phyloP scores from a whole-genome alignment of 2,888 invertebrate species.

The Amphiduros pacificus region DNA sequence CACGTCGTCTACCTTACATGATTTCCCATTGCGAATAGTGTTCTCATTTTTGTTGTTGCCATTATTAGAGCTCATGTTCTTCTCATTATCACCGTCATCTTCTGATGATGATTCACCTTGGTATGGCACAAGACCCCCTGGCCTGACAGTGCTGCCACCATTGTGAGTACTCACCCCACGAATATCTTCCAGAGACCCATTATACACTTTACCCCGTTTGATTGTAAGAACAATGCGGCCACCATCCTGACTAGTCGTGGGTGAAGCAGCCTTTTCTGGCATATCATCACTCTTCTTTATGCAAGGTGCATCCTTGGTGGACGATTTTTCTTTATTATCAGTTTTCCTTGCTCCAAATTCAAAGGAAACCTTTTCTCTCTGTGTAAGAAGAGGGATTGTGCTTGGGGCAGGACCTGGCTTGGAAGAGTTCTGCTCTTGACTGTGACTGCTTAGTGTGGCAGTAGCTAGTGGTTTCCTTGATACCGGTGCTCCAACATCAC shows the following conservation, averaged over 20 bases:
- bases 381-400: slow-evolving; percentile 2
- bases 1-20: background rate
- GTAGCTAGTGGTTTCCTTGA: slow-evolving; percentile 27
- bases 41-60: too few relatives aligned
- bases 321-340: background rate
- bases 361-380: slow-evolving; percentile 44
- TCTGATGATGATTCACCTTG: slow-evolving; percentile 47
- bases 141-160: background rate
- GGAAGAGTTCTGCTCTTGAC: too few relatives aligned
- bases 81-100: background rate
- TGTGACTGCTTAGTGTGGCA: too few relatives aligned
- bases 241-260: background rate
- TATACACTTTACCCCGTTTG: slow-evolving; percentile 50
- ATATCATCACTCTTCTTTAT: background rate
- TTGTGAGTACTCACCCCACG: background rate
- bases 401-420: background rate
- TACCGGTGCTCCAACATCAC: slow-evolving; percentile 34
- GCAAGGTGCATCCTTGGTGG: too few relatives aligned
- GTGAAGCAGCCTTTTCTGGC: too few relatives aligned
- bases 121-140: slow-evolving; percentile 51
- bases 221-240: slow-evolving; percentile 54
- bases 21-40: background rate
- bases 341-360: slow-evolving; percentile 35
- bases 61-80: too few relatives aligned
- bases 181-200: slow-evolving; percentile 1